Conservation (phyloP, 2,888 invertebrate genomes). For the Gisinianus flammeolus region DNA sequence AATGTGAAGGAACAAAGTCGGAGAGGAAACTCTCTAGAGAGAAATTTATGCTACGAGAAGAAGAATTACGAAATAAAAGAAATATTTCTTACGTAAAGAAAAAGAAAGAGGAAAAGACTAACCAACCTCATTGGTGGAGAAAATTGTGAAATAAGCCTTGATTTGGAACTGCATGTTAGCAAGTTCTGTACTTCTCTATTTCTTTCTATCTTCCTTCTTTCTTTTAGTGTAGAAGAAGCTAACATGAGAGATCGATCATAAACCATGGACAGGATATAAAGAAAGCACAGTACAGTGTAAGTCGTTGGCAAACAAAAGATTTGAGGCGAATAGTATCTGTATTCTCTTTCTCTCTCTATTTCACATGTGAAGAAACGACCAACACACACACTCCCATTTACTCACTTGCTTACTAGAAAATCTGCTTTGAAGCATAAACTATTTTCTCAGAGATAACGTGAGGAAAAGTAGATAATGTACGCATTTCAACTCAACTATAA, state of each 20-base stretch:
- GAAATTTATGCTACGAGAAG: constrained; percentile 25
- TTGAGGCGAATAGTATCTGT: not conserved
- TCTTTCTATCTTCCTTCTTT: not conserved
- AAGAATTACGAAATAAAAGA: constrained; percentile 32
- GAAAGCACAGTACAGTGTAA: constrained; percentile 5
- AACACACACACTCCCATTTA: too few species aligned
- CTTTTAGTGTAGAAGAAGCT: not conserved
- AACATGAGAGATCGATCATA: constrained; percentile 27
- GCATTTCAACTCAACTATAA: too few species aligned
- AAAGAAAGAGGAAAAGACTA: not conserved
- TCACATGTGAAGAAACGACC: not conserved
- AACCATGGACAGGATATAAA: not conserved
- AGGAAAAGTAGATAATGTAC: not conserved
- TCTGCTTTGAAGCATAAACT: constrained; percentile 18
- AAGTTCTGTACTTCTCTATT: not conserved
- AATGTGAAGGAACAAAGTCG: too few species aligned
- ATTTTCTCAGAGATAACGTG: constrained; percentile 6
- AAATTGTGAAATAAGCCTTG: constrained; percentile 32
- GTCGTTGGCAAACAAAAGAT: constrained; percentile 13
- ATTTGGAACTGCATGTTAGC: too few species aligned
- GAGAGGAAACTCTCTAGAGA: constrained; percentile 34
- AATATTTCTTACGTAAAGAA: not conserved
- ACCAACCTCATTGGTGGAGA: constrained; percentile 3
- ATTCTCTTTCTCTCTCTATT: constrained; percentile 3
- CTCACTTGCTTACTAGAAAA: too few species aligned